A percentile compares a stretch with the other conserved stretches of the same genome.
phyloP scores from a whole-genome alignment of 1,140 invertebrate species.

The Caenorhabditis briggsae region DNA sequence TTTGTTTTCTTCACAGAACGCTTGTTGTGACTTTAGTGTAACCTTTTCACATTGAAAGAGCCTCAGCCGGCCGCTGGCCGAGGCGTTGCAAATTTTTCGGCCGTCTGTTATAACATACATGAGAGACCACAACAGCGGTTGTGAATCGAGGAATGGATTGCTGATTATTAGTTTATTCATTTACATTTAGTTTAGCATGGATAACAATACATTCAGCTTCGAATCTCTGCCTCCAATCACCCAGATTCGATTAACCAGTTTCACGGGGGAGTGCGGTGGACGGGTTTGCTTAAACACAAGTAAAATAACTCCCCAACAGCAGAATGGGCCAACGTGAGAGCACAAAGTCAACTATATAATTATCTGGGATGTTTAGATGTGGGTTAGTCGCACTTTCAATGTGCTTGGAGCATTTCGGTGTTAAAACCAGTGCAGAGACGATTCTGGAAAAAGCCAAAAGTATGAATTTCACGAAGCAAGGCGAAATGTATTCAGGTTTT shows the following conservation, averaged over 20 bases:
- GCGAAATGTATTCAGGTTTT: constrained; percentile 39
- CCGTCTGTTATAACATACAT: not conserved
- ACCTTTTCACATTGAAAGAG: no score
- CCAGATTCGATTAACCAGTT: constrained; percentile 6
- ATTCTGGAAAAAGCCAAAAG: constrained; percentile 14
- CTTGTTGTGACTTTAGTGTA: no score
- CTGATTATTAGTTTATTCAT: not conserved
- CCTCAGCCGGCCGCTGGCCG: not conserved
- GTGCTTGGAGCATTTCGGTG: constrained; percentile 35
- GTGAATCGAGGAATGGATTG: not conserved
- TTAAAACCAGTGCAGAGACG: not conserved
- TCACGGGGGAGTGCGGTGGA: constrained; percentile 27
- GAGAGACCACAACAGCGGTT: not conserved
- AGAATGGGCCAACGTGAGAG: constrained; percentile 31
- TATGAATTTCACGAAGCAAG: constrained; percentile 21
- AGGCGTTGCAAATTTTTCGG: not conserved
- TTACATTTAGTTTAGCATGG: not conserved
- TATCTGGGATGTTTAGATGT: not conserved
- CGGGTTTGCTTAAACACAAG: constrained; percentile 9
- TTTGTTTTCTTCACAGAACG: no score
- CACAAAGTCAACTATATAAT: not conserved
- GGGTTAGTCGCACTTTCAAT: constrained; percentile 14
- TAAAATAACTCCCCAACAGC: constrained; percentile 36
- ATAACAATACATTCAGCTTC: not conserved
- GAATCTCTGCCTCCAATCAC: constrained; percentile 17